A percentile compares a stretch with the other conserved stretches of the same genome.
Conservation (phyloP, 2,888 invertebrate genomes). For the Torymus auratus region DNA sequence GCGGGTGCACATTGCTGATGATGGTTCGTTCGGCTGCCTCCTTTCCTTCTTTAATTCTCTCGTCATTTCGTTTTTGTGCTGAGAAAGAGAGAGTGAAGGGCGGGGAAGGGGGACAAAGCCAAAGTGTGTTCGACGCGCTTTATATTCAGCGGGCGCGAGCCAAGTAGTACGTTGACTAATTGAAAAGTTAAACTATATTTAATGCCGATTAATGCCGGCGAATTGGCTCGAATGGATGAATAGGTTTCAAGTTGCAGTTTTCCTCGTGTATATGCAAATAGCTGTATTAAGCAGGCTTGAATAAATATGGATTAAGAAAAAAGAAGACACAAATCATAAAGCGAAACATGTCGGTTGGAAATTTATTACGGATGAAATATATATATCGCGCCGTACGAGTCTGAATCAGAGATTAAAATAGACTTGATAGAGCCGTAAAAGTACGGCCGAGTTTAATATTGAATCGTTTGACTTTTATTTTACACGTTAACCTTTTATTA, state of each 20-base stretch:
- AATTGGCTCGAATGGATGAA: background rate
- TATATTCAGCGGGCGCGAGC: background rate
- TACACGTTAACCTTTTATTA: too few relatives aligned
- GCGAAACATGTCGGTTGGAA: background rate
- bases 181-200: slow-evolving; percentile 34
- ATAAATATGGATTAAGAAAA: too few relatives aligned
- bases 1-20: slow-evolving; percentile 5
- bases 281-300: too few relatives aligned
- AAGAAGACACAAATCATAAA: too few relatives aligned
- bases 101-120: background rate
- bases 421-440: too few relatives aligned
- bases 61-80: background rate
- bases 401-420: too few relatives aligned
- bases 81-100: background rate
- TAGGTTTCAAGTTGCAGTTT: too few relatives aligned
- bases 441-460: too few relatives aligned
- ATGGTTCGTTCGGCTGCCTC: background rate
- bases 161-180: slow-evolving; percentile 17
- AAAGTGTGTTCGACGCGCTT: background rate
- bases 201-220: slow-evolving; percentile 11
- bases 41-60: background rate
- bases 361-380: too few relatives aligned
- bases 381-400: too few relatives aligned
- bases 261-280: too few relatives aligned
- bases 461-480: too few relatives aligned